Evolutionary conservation across 2,888 invertebrate genomes (phyloP).

Genomic region (Thymelicus acteon): DNA sequence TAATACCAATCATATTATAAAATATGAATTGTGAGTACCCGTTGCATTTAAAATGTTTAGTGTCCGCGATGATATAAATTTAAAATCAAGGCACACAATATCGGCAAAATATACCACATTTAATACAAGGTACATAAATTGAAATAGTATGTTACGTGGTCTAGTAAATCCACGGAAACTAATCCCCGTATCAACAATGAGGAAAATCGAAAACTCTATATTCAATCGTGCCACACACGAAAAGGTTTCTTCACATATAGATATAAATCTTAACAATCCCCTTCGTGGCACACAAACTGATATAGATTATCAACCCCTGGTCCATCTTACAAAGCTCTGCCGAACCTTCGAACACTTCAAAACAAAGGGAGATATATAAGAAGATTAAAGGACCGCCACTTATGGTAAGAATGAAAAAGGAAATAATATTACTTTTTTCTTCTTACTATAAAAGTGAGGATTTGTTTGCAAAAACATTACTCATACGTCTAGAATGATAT

Average conservation of each 20-base stretch:
- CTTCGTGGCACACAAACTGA: conserved; percentile 64
- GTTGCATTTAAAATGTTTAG: too few relatives aligned
- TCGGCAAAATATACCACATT: too few relatives aligned
- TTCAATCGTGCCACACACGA: conserved; percentile 17
- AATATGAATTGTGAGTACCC: too few relatives aligned
- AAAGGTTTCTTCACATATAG: conserved; percentile 26
- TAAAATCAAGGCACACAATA: too few relatives aligned
- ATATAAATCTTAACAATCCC: conserved; percentile 55
- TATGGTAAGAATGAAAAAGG: conserved; percentile 57
- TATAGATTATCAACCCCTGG: conserved; percentile 73
- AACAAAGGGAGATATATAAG: conserved; percentile 71
- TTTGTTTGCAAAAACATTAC: not conserved
- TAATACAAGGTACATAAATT: too few relatives aligned
- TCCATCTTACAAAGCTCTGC: conserved; percentile 64
- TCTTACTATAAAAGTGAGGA: conserved; percentile 8
- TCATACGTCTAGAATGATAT: too few relatives aligned
- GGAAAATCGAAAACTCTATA: conserved; percentile 14
- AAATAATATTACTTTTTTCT: conserved; percentile 51
- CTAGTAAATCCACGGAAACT: too few relatives aligned
- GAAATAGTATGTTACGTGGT: too few relatives aligned
- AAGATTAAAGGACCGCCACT: conserved; percentile 64
- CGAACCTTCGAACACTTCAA: conserved; percentile 67
- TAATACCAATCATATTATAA: too few relatives aligned
- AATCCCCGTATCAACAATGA: not conserved
- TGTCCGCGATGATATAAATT: too few relatives aligned